Base-by-base conservation (phyloP, 2,797 vertebrate species). In the Anguilla obscura region DNA sequence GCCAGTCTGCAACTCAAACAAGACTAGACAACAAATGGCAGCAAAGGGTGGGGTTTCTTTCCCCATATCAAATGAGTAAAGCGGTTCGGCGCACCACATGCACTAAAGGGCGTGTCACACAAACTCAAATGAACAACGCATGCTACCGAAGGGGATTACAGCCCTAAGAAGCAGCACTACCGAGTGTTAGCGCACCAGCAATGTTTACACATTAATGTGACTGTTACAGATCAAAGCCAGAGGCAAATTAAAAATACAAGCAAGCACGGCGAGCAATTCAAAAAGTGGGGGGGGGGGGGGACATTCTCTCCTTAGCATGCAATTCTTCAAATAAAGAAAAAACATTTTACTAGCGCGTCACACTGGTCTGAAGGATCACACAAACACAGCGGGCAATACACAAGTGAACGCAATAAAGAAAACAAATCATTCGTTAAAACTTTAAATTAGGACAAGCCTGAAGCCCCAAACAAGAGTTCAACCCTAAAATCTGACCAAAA, bases 321-420 rank as follows among this genome's bases (percentile, higher is more conserved):
- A 87, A 45, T 56, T 58, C 86, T 60, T 40, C 45, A 52, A 85
- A 86, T 3, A 74, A 74, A 74, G 10, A 16, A 76, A 40, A 74
- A 24, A 71, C 5, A 6, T 50, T 87, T 87, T 63, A 87, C 76
- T 82, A 54, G 76, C 21, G 18, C 18, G 71, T 58, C 50, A 88
- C 80, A 52, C 58, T 87, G 86, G 79, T 69, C 50, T 48, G 71
- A 80, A 50, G 71, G 56, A 50, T 33, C 85, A 80, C 74, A 80
- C 85, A 66, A 40, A 24, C 10, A 21, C 74, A 79, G 27, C 36
- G 24, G 76, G 74, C 30, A 82, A 58, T 56, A 33, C 45, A 80
- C 87, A 88, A 84, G 36, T 60, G 85, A 84, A 85, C 54, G 83
- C 50, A 10, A 52, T 45, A 85, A 85, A 79, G 50, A 82, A 40